Base-by-base conservation (phyloP, 2,113 vertebrate genomes). In the Dicentrarchus labrax region DNA sequence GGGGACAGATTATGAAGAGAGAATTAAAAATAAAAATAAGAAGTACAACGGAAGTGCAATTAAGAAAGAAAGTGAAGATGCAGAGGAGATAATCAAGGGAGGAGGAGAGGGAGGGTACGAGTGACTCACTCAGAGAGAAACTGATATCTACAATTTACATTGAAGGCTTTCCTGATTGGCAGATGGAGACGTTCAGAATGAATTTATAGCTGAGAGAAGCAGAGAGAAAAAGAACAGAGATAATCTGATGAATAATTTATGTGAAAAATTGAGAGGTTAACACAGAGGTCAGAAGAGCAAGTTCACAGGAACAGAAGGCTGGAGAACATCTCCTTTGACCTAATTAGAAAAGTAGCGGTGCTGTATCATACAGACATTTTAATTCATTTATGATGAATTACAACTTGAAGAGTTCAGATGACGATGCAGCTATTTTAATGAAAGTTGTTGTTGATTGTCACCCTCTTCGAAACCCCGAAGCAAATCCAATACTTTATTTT, bases 161-260 rank as follows among this genome's bases (percentile, higher is more conserved):
- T 56, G 21, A 67, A 59, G 12, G 1, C 36, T n/a, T 50, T 10
- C 10, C 43, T 21, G 71, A 68, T 41, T 43, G 30, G 53, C 77
- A 82, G 6, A 70, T 16, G 10, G 21, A 62, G 77, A 61, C 4
- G 8, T 38, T 39, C 36, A 17, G 47, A 60, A 60, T 12, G 17
- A 70, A 12, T 41, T 41, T 38, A 10, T 6, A 57, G 50, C 61
- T 15, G 43, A 62, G 65, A 71, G 64, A 53, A 51, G 73, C 39
- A 48, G 36, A 62, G 68, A 3, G 30, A 9, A 51, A 60, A 19
- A 47, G 6, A 57, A n/a, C 19, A 5, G 21, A 51, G 24, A 61
- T 17, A 59, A 59, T 69, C 47, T 62, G 47, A 43, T 45, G 67
- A 79, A 72, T 72, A 41, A 24, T 24, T 22, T 2, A 60, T 54